Evolutionary conservation across 2,113 vertebrate species (phyloP).

Genomic region (Amphiprion ocellaris): DNA sequence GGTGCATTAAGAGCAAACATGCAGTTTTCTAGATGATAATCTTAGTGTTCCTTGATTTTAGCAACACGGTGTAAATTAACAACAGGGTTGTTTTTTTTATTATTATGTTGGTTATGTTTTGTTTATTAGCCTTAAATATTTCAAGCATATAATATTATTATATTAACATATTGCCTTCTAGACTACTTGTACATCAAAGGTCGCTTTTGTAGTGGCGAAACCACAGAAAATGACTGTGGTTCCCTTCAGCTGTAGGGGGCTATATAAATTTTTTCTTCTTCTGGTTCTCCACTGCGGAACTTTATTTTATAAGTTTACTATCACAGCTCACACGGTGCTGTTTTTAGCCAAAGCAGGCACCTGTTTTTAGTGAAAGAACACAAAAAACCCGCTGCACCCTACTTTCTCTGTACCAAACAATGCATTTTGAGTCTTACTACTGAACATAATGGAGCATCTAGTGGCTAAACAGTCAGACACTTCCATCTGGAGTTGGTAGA

Average conservation of each 20-base stretch:
- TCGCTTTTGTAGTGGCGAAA: background rate
- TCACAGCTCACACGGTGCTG: background rate
- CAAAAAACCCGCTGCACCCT: background rate
- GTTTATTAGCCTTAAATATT: background rate
- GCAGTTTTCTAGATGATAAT: background rate
- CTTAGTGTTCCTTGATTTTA: background rate
- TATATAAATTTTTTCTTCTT: background rate
- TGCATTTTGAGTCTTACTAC: background rate
- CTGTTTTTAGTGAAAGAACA: background rate
- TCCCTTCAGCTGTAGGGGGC: no score
- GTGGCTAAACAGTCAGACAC: background rate
- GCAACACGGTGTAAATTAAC: background rate
- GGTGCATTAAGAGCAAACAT: background rate
- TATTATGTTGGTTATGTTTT: background rate
- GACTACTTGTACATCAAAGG: background rate
- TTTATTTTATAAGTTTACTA: background rate
- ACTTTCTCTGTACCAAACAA: background rate
- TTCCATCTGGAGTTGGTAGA: background rate
- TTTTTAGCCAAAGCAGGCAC: background rate
- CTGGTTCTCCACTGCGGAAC: background rate
- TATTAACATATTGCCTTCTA: no score
- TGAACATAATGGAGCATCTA: slow-evolving; percentile 3
- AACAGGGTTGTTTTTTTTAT: background rate
- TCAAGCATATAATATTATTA: no score
- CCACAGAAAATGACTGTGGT: background rate